These are phyloP conservation scores for Hirtodrosophila confusa DNA, from an alignment of 2,888 invertebrate species.

Conservation along the genomic window DNA sequence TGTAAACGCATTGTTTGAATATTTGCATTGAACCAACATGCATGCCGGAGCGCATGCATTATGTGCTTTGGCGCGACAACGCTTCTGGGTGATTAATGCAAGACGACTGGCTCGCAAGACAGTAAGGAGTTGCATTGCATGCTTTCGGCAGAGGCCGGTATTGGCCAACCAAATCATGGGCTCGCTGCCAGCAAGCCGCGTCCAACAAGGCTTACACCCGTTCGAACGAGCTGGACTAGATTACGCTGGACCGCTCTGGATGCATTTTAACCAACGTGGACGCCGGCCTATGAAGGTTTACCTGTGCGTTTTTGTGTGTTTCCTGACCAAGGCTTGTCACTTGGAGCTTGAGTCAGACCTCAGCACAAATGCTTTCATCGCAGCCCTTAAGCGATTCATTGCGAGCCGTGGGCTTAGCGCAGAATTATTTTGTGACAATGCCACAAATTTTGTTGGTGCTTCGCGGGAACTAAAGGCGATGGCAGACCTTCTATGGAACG, in stretches of 20 bases:
- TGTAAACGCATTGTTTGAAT: conserved; percentile 10
- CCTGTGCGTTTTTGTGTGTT: conserved; percentile 35
- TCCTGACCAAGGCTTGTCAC: conserved; percentile 39
- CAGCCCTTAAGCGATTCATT: too few relatives aligned
- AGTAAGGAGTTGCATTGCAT: conserved; percentile 1
- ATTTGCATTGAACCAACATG: conserved; percentile 1
- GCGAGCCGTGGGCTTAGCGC: too few relatives aligned
- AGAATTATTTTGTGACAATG: too few relatives aligned
- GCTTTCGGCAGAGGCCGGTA: conserved; percentile 1
- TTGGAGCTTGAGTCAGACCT: conserved; percentile 41
- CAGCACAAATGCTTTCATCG: conserved; percentile 9
- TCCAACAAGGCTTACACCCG: neutral
- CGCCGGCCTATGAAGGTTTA: conserved; percentile 29
- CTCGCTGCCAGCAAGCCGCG: neutral
- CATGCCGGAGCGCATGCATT: conserved; percentile 14
- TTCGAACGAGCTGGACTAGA: conserved; percentile 10
- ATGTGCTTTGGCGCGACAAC: neutral
- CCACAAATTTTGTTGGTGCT: neutral
- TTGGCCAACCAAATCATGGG: neutral
- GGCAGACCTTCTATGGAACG: neutral
- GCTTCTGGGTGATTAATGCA: neutral
- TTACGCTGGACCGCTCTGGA: conserved; percentile 8
- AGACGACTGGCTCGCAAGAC: conserved; percentile 1
- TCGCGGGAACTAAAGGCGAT: neutral
- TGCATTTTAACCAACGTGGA: conserved; percentile 18